These are phyloP conservation scores for Nemurella pictetii DNA, from an alignment of 2,888 invertebrate genomes.

Conservation along the genomic window DNA sequence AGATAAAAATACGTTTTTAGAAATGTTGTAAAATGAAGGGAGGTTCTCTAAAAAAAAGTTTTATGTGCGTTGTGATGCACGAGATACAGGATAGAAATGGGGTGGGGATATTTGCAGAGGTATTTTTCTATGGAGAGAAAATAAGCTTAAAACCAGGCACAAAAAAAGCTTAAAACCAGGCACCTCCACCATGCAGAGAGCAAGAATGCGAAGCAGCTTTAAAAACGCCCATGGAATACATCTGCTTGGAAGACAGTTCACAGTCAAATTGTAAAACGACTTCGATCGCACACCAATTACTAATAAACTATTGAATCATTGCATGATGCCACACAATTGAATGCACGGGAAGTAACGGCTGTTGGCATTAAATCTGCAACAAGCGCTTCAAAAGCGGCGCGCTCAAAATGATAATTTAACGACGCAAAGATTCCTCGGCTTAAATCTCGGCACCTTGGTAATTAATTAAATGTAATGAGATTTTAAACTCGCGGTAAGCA, in stretches of 20 bases:
- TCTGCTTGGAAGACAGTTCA: background rate
- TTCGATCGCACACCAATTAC: background rate
- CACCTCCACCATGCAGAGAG: background rate
- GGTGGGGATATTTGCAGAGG: background rate
- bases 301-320: too few species aligned
- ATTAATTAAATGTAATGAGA: constrained; percentile 41
- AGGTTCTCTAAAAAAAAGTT: background rate
- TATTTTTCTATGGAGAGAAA: background rate
- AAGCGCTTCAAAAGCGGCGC: background rate
- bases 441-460: constrained; percentile 24
- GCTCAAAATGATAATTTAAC: constrained; percentile 10
- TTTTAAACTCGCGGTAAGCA: constrained; percentile 30
- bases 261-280: background rate
- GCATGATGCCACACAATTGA: background rate
- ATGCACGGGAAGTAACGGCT: background rate
- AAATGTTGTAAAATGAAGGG: constrained; percentile 1
- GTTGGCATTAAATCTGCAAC: background rate
- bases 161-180: background rate
- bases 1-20: constrained; percentile 19
- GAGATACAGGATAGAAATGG: background rate
- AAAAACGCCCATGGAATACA: background rate
- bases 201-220: background rate
- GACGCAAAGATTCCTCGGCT: background rate
- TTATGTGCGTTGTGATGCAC: background rate
- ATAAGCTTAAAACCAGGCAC: background rate